Conservation (phyloP, 23 tunicate species). For the Trididemnum miniatum region DNA sequence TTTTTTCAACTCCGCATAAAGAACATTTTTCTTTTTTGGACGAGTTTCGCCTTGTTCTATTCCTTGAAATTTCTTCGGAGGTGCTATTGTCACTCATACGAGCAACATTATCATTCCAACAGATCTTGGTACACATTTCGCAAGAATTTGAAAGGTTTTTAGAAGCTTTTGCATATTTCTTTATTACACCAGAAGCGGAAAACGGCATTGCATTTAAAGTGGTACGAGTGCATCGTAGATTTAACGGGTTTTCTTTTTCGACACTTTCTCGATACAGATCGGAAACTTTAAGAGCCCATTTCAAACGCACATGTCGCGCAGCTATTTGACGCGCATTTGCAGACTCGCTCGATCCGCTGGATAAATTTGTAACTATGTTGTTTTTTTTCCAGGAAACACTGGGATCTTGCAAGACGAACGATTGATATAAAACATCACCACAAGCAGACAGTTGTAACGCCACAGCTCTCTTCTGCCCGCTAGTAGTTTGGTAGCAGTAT, state of each 20-base stretch:
- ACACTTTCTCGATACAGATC: background rate
- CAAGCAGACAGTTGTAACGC: slow-evolving; percentile 21
- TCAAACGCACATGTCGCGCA: background rate
- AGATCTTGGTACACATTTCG: background rate
- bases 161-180: background rate
- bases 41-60: background rate
- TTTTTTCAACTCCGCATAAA: background rate
- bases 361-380: background rate
- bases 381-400: background rate
- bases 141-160: background rate
- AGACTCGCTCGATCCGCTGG: background rate
- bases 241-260: background rate
- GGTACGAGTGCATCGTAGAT: slow-evolving; percentile 18
- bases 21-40: background rate
- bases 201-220: background rate
- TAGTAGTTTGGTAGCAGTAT: background rate
- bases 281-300: slow-evolving; percentile 10
- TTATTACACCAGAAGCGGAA: background rate
- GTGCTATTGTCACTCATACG: background rate
- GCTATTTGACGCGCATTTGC: background rate
- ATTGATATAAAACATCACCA: slow-evolving; percentile 24
- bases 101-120: background rate
- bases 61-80: background rate
- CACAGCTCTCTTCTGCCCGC: background rate
- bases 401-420: background rate